Evolutionary conservation across 1,140 invertebrate species (phyloP).

Genomic region (Solen grandis): DNA sequence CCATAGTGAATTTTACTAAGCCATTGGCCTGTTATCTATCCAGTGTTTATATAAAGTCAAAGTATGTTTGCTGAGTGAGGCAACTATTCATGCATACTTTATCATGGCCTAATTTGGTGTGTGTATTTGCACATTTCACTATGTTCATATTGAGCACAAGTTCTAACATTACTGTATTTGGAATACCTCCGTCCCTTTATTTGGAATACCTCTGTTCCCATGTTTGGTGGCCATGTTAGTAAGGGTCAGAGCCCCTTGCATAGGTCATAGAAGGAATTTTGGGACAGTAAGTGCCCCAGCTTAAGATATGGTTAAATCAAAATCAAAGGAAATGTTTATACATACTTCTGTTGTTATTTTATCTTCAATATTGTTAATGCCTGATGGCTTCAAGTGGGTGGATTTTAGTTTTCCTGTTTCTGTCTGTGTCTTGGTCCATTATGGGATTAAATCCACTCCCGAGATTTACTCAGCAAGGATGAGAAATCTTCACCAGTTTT

Average conservation of each 20-base stretch:
- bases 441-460: too few species aligned
- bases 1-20: too few species aligned
- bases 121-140: background rate
- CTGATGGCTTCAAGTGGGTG: too few species aligned
- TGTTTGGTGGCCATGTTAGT: too few species aligned
- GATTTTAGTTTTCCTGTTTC: too few species aligned
- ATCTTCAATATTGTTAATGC: too few species aligned
- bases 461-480: too few species aligned
- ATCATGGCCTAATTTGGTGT: background rate
- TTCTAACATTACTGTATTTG: background rate
- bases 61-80: background rate
- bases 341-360: conserved; percentile 41
- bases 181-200: background rate
- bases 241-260: too few species aligned
- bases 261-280: conserved; percentile 46
- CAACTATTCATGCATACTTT: background rate
- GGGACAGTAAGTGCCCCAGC: conserved; percentile 15
- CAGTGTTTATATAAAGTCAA: too few species aligned
- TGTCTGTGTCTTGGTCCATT: too few species aligned
- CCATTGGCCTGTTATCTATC: too few species aligned
- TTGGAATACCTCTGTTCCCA: background rate
- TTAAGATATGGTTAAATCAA: conserved; percentile 14
- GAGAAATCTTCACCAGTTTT: too few species aligned
- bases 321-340: conserved; percentile 41
- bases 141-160: background rate